phyloP scores from a whole-genome alignment of 1,140 invertebrate genomes.

The Amphibalanus amphitrite region DNA sequence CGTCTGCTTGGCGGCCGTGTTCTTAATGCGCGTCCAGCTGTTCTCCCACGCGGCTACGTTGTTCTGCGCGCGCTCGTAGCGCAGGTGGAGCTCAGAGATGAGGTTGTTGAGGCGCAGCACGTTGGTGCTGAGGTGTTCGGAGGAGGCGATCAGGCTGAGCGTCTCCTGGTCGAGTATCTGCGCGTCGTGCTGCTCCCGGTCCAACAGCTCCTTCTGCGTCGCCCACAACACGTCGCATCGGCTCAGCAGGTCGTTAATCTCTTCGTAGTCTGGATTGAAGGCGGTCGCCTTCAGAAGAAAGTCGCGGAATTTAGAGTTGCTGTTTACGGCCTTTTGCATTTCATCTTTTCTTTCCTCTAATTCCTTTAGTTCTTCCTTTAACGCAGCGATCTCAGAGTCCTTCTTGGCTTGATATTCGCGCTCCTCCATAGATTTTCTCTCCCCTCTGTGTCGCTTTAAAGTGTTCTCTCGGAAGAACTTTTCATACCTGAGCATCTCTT shows the following conservation, averaged over 20 bases:
- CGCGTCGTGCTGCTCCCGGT: neutral
- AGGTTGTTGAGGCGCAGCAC: conserved; percentile 13
- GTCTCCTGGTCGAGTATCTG: neutral
- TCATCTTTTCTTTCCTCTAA: neutral
- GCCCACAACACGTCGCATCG: neutral
- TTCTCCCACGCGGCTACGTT: conserved; percentile 13
- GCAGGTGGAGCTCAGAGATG: conserved; percentile 15
- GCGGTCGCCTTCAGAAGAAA: neutral
- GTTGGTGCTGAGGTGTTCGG: neutral
- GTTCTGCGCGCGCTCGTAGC: conserved; percentile 8
- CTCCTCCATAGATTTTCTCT: no score
- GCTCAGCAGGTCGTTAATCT: neutral
- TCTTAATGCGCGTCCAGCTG: conserved; percentile 16
- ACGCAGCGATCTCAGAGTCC: neutral
- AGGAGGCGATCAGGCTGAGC: neutral
- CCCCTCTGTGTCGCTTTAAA: no score
- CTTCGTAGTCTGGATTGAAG: neutral
- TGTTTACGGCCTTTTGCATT: neutral
- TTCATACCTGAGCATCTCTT: no score
- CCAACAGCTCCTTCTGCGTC: neutral
- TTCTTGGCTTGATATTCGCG: neutral
- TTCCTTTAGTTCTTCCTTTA: neutral
- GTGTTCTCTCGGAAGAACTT: no score
- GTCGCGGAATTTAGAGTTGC: neutral
- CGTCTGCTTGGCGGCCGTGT: conserved; percentile 18